Percentiles rank a stretch among this genome's conserved stretches.
These are phyloP conservation scores for Noctua janthe DNA, from an alignment of 2,888 invertebrate genomes.

Conservation along the genomic window DNA sequence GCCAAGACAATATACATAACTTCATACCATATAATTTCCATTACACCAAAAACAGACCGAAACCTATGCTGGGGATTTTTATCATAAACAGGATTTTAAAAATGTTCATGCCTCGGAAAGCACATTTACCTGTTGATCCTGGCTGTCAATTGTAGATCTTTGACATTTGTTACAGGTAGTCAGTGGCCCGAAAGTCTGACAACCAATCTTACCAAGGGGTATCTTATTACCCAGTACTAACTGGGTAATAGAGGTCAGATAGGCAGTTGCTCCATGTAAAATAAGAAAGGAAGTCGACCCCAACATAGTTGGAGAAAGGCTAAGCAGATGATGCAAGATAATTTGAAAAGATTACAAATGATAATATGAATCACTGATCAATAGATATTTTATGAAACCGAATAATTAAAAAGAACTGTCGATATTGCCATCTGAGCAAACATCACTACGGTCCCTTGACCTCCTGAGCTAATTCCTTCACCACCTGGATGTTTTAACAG, in stretches of 20 bases:
- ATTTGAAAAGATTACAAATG: not conserved
- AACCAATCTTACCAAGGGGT: no score
- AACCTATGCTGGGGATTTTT: not conserved
- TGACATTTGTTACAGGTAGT: no score
- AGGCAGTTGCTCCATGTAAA: not conserved
- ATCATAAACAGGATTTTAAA: not conserved
- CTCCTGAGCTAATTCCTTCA: conserved; percentile 47
- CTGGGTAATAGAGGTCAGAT: no score
- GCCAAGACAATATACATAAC: not conserved
- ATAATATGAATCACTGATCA: conserved; percentile 6
- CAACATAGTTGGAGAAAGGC: not conserved
- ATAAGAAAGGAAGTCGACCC: not conserved
- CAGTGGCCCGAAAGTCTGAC: no score
- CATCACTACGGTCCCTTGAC: conserved; percentile 41
- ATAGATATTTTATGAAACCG: not conserved
- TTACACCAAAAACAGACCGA: not conserved
- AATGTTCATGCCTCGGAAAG: not conserved
- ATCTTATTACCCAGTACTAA: no score
- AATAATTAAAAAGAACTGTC: not conserved
- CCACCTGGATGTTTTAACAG: conserved; percentile 50
- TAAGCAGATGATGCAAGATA: not conserved
- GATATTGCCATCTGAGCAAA: conserved; percentile 33
- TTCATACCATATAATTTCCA: not conserved
- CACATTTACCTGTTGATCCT: no score
- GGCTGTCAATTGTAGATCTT: no score